Evolutionary conservation across 2,888 invertebrate genomes (phyloP), one percentile per base, ranked within the genome.

Genomic region (Agrochola litura): DNA sequence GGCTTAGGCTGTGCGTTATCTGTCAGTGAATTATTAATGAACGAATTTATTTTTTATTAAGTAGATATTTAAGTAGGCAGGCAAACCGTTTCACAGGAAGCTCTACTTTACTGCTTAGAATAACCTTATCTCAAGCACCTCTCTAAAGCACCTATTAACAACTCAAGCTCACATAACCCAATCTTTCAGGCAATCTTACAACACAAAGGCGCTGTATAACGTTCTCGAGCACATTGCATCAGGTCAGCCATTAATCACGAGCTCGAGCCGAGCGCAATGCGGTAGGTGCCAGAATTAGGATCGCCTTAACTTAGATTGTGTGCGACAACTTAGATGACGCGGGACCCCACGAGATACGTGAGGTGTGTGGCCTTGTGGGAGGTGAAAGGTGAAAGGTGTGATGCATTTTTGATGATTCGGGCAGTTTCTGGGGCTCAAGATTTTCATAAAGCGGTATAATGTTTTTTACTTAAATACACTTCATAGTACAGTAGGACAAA

Each of bases 241-340:
- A 73, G 16, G 52, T 14, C 58, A 25, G 65, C 52, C 58, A 78
- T 78, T 81, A 78, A 60, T 78, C 78, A 81, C 52, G 58, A n/a
- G 37, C 54, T 16, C 49, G 52, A 49, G 68, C 58, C 41, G 68
- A 54, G 81, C 82, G 86, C 83, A 82, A 12, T 76, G 79, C 64
- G 83, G 79, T 79, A 73, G 64, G 72, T 30, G 30, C 30, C 30
- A 4, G 37, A 74, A 76, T 75, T 73, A 76, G 76, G 72, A 70
- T 77, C 52, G 63, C 64, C 61, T 84, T 85, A 86, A 89, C 88
- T 89, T 90, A 89, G 88, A 91, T 89, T 88, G 88, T 87, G 87
- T 85, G 86, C 78, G 79, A 79, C 73, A 89, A 91, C 89, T 90
- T 88, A 84, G 82, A 90, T 91, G 90, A 91, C 81, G 85, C 16